These are phyloP conservation scores for Phataginus tricuspis DNA, from an alignment of 2,797 vertebrate genomes.

Conservation along the genomic window DNA sequence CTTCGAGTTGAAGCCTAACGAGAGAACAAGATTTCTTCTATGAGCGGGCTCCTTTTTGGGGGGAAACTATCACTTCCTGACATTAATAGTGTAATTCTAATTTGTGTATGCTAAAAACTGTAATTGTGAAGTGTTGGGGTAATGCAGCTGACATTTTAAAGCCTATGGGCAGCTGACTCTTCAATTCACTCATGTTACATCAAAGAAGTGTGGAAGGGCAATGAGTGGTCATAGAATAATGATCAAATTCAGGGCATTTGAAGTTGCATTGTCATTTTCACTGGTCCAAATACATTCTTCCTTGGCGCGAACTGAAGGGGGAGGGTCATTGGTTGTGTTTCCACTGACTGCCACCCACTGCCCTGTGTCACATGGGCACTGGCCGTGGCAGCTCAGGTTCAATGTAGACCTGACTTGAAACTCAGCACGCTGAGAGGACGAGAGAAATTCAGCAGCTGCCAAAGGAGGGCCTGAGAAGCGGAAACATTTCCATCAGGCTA, in stretches of 20 bases:
- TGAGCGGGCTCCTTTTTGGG: neutral
- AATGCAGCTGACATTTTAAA: neutral
- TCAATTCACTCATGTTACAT: neutral
- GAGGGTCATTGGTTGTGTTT: neutral
- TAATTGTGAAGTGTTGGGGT: neutral
- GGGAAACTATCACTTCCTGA: neutral
- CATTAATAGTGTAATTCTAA: neutral
- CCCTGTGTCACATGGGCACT: neutral
- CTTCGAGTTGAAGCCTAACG: neutral
- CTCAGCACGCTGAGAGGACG: neutral
- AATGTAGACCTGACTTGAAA: neutral
- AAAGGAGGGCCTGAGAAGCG: neutral
- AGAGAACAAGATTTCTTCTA: neutral
- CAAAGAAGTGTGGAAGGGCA: neutral
- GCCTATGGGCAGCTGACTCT: neutral
- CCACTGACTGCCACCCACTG: neutral
- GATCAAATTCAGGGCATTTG: neutral
- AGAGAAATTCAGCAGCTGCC: conserved; percentile 1
- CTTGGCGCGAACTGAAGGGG: neutral
- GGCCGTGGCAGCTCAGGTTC: neutral
- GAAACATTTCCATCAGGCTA: conserved; percentile 54
- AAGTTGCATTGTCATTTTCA: neutral
- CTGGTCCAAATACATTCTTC: neutral
- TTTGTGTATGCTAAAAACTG: neutral
- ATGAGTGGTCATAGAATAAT: neutral